phyloP scores from a whole-genome alignment of 2,888 invertebrate species.

The Amphipoea oculea region DNA sequence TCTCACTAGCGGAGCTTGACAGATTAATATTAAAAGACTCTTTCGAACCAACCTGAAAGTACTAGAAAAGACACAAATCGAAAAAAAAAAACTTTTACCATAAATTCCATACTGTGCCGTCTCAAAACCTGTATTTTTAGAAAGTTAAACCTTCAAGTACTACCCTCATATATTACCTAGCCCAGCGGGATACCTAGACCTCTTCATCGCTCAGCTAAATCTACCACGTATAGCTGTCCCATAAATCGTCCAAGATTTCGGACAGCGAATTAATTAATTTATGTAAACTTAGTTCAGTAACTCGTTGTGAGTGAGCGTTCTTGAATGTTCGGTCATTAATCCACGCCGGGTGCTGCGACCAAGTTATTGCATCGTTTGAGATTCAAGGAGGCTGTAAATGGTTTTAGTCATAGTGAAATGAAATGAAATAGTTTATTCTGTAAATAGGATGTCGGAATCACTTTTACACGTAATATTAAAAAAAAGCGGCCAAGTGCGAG shows the following conservation, averaged over 20 bases:
- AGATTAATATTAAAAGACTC: not conserved
- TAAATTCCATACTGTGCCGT: not conserved
- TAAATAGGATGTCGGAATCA: not conserved
- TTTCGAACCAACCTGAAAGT: not conserved
- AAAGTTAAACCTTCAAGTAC: not conserved
- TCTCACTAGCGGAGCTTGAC: no score
- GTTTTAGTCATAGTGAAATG: not conserved
- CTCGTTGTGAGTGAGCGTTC: conserved; percentile 48
- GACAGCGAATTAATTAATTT: conserved; percentile 62
- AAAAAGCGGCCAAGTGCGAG: no score
- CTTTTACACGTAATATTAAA: not conserved
- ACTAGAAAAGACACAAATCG: not conserved
- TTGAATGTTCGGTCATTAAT: conserved; percentile 60
- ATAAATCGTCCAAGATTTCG: conserved; percentile 61
- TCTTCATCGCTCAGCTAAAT: conserved; percentile 9
- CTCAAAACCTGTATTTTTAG: not conserved
- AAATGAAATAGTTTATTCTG: not conserved
- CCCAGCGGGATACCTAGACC: conserved; percentile 14
- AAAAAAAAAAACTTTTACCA: not conserved
- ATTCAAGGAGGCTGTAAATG: conserved; percentile 19
- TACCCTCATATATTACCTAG: conserved; percentile 1
- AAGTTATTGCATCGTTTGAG: conserved; percentile 45
- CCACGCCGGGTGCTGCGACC: conserved; percentile 35
- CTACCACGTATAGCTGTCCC: conserved; percentile 17
- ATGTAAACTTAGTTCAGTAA: conserved; percentile 55